Evolutionary conservation across 1,140 invertebrate genomes (phyloP).

Genomic region (Papilio machaon): DNA sequence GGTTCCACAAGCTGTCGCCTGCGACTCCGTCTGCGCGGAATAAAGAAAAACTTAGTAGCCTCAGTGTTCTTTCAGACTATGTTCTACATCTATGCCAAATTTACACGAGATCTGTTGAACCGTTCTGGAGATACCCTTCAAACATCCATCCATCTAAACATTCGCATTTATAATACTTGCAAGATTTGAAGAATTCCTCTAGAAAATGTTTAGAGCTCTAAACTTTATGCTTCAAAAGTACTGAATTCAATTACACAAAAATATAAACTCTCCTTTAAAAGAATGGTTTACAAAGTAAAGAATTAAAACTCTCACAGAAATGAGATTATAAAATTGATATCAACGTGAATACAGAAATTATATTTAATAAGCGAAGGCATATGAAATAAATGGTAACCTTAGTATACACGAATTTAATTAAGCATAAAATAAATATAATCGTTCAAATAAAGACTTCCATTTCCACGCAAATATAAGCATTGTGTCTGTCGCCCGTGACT

Average conservation of each 20-base stretch:
- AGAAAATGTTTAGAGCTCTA: background rate
- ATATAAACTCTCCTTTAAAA: background rate
- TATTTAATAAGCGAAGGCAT: background rate
- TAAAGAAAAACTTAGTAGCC: too few relatives aligned
- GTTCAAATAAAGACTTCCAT: slow-evolving; percentile 1
- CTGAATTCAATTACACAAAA: background rate
- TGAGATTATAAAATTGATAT: slow-evolving; percentile 2
- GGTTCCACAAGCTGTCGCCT: background rate
- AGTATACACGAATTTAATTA: slow-evolving; percentile 9
- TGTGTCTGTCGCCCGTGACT: background rate
- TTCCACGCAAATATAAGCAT: background rate
- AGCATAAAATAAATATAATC: background rate
- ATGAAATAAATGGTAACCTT: background rate
- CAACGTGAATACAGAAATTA: background rate
- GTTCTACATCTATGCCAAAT: too few relatives aligned
- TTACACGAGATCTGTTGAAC: too few relatives aligned
- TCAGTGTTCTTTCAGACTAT: too few relatives aligned
- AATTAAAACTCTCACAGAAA: background rate
- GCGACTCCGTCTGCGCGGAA: too few relatives aligned
- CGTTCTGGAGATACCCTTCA: too few relatives aligned
- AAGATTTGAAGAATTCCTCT: background rate
- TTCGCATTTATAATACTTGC: too few relatives aligned
- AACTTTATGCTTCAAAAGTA: background rate
- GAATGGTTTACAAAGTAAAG: background rate
- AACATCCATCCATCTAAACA: too few relatives aligned